These are phyloP conservation scores for Pachypanchax playfairii DNA, from an alignment of 2,113 vertebrate species.

Conservation along the genomic window DNA sequence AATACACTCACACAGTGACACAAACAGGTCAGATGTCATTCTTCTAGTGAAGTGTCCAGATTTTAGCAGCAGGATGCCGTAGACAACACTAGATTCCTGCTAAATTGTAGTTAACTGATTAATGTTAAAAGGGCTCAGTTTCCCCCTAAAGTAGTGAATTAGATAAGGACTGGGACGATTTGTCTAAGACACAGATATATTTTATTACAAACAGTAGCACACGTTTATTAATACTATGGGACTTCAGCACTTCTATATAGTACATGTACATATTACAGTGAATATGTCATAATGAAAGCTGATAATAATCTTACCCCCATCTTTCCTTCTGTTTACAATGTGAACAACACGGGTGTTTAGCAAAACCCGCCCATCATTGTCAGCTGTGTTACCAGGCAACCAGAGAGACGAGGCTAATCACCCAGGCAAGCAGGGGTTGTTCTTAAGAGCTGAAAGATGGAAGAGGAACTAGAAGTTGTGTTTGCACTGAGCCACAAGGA, in stretches of 20 bases:
- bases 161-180: constrained; percentile 5
- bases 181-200: background rate
- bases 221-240: background rate
- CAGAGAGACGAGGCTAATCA: constrained; percentile 14
- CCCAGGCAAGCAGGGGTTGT: constrained; percentile 12
- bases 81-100: background rate
- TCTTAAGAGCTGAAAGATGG: background rate
- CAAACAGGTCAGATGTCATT: background rate
- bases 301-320: background rate
- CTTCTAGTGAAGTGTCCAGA: background rate
- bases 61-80: constrained; percentile 2
- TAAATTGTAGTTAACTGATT: constrained; percentile 12
- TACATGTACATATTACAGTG: background rate
- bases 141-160: constrained; percentile 17
- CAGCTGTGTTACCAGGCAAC: constrained; percentile 48
- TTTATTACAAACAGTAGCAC: background rate
- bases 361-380: constrained; percentile 18
- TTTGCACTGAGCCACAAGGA: too few relatives aligned
- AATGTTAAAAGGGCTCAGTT: constrained; percentile 14
- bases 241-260: background rate
- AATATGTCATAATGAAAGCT: background rate
- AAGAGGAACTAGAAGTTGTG: background rate
- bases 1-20: background rate
- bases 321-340: background rate
- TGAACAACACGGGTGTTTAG: constrained; percentile 8